Base-by-base conservation (phyloP, 2,888 invertebrate genomes). In the Crematogaster levior region DNA sequence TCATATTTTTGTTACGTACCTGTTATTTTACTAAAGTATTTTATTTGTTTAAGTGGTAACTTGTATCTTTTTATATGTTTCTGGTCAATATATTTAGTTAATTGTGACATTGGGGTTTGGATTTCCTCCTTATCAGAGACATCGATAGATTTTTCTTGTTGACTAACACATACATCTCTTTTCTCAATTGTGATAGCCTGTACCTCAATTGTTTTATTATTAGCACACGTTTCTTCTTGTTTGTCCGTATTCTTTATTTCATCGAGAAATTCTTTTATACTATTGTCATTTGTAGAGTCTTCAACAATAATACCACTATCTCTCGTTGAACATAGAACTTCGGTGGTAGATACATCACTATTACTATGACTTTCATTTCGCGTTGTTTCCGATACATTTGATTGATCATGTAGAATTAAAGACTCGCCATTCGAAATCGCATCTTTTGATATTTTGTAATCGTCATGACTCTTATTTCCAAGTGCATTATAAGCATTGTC, bases 11-110 rank as follows among this genome's bases (percentile, higher is more conserved):
- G 9, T 53, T 60, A 37, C 15, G 46, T 30, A 34, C 60, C 61
- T 15, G 27, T 9, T 56, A 46, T 9, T 46, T 21, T 65, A 18
- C 4, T 24, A 56, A 9, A 12, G 18, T 43, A 6, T 66, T 43
- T 3, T 12, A 6, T 21, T 34, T n/a, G 21, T 21, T 21, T 48
- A 27, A 0, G 0, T 21, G 12, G 0, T 21, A 30, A 34, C 3
- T 48, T 43, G 18, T 0, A 1, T n/a, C 27, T 34, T 21, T 66
- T 66, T 1, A 5, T 30, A 65, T 0, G 12, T n/a, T 74, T 80
- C 2, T 27, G 2, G 0, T 24, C 18, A 46, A 85, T 37, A 73
- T 82, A 80, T 43, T 58, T 15, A 21, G 1, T 10, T 51, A 88
- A 15, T 15, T 18, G 58, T 10, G 10, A 21, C 1, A 81, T 81